Conservation (phyloP, 2,113 vertebrate species). For the Laticauda colubrina region DNA sequence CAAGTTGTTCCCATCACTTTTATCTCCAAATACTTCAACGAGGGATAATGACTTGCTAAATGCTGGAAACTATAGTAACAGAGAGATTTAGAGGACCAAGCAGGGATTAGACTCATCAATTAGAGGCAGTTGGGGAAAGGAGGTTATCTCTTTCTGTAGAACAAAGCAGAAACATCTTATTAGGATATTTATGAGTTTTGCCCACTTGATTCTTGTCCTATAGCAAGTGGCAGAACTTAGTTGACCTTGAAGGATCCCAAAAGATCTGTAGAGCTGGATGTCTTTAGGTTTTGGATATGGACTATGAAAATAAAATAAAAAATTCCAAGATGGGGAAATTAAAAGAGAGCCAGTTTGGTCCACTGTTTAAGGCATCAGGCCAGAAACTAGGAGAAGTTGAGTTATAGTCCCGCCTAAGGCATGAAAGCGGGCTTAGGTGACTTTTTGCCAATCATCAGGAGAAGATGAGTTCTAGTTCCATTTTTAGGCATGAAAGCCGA, state of each 20-base stretch:
- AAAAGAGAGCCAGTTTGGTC: neutral
- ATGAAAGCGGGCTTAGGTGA: too few relatives aligned
- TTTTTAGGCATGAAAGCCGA: too few relatives aligned
- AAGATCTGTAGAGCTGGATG: neutral
- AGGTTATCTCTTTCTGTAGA: neutral
- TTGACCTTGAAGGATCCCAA: neutral
- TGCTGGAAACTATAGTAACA: constrained; percentile 14
- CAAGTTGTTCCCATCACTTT: neutral
- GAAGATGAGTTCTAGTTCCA: too few relatives aligned
- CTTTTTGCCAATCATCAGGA: too few relatives aligned
- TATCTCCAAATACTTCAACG: constrained; percentile 23
- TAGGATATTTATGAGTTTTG: neutral
- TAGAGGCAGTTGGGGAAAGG: neutral
- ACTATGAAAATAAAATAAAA: neutral
- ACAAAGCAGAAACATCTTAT: neutral
- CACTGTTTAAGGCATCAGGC: neutral
- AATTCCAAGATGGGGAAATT: neutral
- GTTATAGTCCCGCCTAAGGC: neutral
- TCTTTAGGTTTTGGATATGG: neutral
- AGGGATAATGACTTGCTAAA: constrained; percentile 15
- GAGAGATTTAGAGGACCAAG: neutral
- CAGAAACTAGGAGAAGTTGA: neutral
- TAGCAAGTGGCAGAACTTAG: neutral
- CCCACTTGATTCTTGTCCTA: neutral
- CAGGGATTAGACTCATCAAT: neutral